These are phyloP conservation scores for Chymomyza procnemis DNA, from an alignment of 2,888 invertebrate species.

Conservation along the genomic window DNA sequence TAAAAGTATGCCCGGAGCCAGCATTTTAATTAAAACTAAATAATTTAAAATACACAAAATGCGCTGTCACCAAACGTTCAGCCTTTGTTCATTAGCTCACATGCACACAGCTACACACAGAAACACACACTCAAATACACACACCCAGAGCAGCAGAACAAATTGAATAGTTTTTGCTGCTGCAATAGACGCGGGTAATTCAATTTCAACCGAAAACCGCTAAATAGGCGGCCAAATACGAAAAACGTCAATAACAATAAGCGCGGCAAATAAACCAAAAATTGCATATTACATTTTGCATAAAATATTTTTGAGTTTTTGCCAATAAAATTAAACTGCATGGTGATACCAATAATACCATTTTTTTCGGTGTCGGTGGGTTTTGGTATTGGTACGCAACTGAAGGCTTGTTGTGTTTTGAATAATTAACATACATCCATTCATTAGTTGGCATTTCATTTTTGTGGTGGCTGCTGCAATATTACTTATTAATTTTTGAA, in stretches of 20 bases:
- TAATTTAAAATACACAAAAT: constrained; percentile 50
- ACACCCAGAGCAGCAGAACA: constrained; percentile 18
- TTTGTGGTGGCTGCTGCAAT: neutral
- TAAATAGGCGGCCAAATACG: constrained; percentile 14
- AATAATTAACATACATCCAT: constrained; percentile 52
- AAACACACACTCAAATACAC: neutral
- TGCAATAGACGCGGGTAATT: constrained; percentile 46
- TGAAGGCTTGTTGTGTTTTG: constrained; percentile 20
- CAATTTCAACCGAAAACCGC: constrained; percentile 41
- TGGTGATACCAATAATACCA: neutral
- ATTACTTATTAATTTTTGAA: constrained; percentile 20
- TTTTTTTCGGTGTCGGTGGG: neutral
- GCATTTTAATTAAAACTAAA: constrained; percentile 62
- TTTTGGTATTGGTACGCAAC: too few relatives aligned
- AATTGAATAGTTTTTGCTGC: constrained; percentile 53
- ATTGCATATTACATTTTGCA: constrained; percentile 29
- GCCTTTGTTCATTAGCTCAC: constrained; percentile 49
- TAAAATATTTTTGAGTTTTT: neutral
- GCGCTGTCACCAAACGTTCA: constrained; percentile 14
- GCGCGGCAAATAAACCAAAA: constrained; percentile 30
- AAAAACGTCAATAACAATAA: constrained; percentile 51
- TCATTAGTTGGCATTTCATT: constrained; percentile 47
- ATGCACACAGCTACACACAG: neutral
- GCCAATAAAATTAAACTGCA: neutral
- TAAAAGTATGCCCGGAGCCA: neutral